Evolutionary conservation across 2,888 invertebrate genomes (phyloP).

Genomic region (Pasiphila rectangulata): DNA sequence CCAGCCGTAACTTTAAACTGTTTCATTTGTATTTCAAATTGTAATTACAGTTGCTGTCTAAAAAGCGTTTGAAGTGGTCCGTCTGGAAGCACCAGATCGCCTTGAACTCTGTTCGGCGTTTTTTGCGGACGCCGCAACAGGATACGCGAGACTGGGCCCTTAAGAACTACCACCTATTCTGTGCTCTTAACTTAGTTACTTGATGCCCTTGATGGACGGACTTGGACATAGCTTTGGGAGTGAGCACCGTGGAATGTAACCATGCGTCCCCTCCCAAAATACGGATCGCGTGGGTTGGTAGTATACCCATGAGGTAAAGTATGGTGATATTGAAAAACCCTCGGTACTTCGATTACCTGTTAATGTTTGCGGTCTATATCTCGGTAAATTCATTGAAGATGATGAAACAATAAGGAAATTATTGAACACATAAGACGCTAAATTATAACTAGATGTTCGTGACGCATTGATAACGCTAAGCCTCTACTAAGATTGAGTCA

Average conservation of each 20-base stretch:
- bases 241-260: conserved; percentile 36
- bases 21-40: conserved; percentile 19
- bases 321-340: no score
- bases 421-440: conserved; percentile 28
- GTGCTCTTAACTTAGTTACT: conserved; percentile 22
- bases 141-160: conserved; percentile 64
- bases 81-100: conserved; percentile 68
- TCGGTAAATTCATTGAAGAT: not conserved
- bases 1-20: conserved; percentile 11
- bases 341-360: no score
- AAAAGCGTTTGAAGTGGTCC: conserved; percentile 38
- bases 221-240: conserved; percentile 45
- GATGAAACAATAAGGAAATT: conserved; percentile 15
- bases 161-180: conserved; percentile 53
- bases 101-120: conserved; percentile 77
- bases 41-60: conserved; percentile 27
- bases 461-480: conserved; percentile 41
- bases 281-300: conserved; percentile 3
- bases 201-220: conserved; percentile 69
- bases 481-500: conserved; percentile 48
- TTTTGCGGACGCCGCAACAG: conserved; percentile 72
- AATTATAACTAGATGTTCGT: conserved; percentile 36
- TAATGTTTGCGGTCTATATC: not conserved
- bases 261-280: conserved; percentile 28
- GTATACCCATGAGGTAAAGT: not conserved